Base-by-base conservation (phyloP, 2,113 vertebrate genomes). In the Rhinichthys klamathensis region DNA sequence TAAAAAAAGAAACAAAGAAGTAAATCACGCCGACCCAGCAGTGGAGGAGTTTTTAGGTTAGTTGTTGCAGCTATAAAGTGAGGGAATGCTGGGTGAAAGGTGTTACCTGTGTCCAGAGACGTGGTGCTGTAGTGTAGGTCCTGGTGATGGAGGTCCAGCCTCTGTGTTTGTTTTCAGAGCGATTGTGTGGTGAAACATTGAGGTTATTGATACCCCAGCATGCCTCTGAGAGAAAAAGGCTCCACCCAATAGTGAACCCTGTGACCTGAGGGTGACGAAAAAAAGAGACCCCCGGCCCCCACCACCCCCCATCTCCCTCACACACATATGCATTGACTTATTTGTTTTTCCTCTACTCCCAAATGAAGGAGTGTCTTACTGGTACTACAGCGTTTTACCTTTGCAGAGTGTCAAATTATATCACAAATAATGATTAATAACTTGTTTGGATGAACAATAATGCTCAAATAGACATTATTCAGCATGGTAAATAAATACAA, bases 81-180 rank as follows among this genome's bases (percentile, higher is more conserved):
- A 81, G 27, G 85, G 76, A 79, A 49, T 35, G 35, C 56, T 54
- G 44, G 65, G n/a, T 80, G 3, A 88, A 84, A 80, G 41, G 41
- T 69, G 73, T 69, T 84, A 84, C 75, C 84, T 88, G 13, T 18
- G 87, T 83, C 80, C 54, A 73, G 13, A 74, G 44, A 63, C 38
- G 49, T 77, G 65, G 74, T 23, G 23, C 75, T 85, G 76, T 27
- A 7, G 76, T 58, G 83, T 38, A n/a, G 15, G 72, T 41, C 38
- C 67, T 80, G 49, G 21, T 32, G 46, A 35, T 46, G 74, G 49
- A 11, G 6, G 74, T 67, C 58, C 70, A 38, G 21, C 58, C 51
- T 72, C 58, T 83, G 85, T 87, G 86, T 87, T 85, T 90, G 80
- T 90, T 87, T 89, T 85, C 65, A 63, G 82, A 83, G 32, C 18